A percentile compares a stretch with the other conserved stretches of the same genome.
Conservation (phyloP, 2,888 invertebrate species). For the Sialis fuliginosa region DNA sequence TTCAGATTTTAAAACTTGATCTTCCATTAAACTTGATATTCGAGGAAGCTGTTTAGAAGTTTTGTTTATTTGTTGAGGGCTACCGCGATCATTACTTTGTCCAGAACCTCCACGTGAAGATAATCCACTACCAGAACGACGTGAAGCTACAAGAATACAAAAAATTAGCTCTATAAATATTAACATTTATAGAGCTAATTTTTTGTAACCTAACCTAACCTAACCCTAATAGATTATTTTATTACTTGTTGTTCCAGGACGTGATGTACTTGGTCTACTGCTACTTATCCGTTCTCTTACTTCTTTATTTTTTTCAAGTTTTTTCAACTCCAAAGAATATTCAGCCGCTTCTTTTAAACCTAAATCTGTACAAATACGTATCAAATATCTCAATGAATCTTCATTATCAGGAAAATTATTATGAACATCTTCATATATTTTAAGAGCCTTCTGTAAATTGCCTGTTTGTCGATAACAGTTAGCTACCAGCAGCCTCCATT, state of each 20-base stretch:
- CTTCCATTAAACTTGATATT: slow-evolving; percentile 1
- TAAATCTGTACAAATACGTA: slow-evolving; percentile 76
- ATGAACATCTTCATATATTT: slow-evolving; percentile 72
- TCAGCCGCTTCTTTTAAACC: slow-evolving; percentile 79
- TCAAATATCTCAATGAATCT: slow-evolving; percentile 78
- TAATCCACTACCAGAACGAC: slow-evolving; percentile 33
- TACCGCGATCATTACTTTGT: slow-evolving; percentile 28
- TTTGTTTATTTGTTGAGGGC: slow-evolving; percentile 15
- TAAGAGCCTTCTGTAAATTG: slow-evolving; percentile 46
- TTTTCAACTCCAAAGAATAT: slow-evolving; percentile 70
- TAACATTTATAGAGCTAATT: neutral
- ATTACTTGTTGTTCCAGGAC: slow-evolving; percentile 2
- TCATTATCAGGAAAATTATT: slow-evolving; percentile 84
- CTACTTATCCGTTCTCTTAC: slow-evolving; percentile 37
- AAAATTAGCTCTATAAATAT: neutral
- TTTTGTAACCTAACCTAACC: too few species aligned
- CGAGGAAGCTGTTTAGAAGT: slow-evolving; percentile 12
- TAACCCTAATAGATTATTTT: neutral
- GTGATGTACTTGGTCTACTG: slow-evolving; percentile 29
- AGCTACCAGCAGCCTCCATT: slow-evolving; percentile 74
- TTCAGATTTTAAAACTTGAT: neutral
- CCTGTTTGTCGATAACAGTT: slow-evolving; percentile 70
- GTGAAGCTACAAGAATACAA: slow-evolving; percentile 23
- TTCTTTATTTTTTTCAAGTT: slow-evolving; percentile 35
- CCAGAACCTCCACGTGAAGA: slow-evolving; percentile 37